Evolutionary conservation across 2,113 vertebrate species (phyloP).

Genomic region (Hucho hucho): DNA sequence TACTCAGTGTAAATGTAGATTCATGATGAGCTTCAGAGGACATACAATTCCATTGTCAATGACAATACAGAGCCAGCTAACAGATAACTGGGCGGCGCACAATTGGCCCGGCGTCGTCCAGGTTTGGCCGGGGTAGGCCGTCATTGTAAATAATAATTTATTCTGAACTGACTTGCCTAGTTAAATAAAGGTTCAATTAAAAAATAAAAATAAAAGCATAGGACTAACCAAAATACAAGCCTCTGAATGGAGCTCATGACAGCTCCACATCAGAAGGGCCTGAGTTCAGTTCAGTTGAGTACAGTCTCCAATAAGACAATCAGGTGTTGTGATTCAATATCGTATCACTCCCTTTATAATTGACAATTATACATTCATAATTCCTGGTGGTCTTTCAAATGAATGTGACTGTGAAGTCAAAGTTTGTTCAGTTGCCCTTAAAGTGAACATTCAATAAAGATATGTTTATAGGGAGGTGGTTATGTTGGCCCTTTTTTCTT

Average conservation of each 20-base stretch:
- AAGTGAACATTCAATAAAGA: slow-evolving; percentile 1
- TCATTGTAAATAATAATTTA: no score
- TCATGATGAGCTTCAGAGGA: no score
- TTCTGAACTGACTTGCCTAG: no score
- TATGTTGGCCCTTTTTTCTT: background rate
- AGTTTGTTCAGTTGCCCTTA: background rate
- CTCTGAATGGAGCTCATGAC: no score
- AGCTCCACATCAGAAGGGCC: background rate
- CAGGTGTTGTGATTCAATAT: background rate
- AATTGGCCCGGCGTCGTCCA: no score
- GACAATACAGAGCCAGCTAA: background rate
- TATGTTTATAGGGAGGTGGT: background rate
- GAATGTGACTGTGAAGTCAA: background rate
- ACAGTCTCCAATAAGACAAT: background rate
- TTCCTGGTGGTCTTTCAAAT: no score
- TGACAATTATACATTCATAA: no score
- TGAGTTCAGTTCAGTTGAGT: background rate
- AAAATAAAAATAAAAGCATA: no score
- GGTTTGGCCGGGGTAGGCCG: no score
- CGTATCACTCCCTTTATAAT: background rate
- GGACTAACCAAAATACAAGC: no score
- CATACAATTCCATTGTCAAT: background rate
- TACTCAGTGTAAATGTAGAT: no score
- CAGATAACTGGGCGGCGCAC: background rate
- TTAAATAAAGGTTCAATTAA: no score